phyloP scores from a whole-genome alignment of 2,888 invertebrate genomes.

The Phymatocera aterrima region DNA sequence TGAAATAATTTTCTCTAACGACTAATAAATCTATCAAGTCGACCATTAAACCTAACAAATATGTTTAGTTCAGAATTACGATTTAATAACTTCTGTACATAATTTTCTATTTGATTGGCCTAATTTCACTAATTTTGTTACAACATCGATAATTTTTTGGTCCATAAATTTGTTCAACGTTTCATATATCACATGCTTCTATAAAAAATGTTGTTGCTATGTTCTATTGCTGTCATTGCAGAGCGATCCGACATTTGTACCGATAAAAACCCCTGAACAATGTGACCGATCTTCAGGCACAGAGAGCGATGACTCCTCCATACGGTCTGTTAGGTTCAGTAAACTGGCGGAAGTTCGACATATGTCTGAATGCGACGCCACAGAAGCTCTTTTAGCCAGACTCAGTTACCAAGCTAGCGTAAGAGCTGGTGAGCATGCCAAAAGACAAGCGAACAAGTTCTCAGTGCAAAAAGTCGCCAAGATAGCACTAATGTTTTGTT shows the following conservation, averaged over 20 bases:
- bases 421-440: slow-evolving; percentile 87
- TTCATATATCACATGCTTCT: background rate
- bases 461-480: slow-evolving; percentile 87
- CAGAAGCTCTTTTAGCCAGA: slow-evolving; percentile 93
- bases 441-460: slow-evolving; percentile 86
- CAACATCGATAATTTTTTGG: too few species aligned
- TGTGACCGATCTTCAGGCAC: slow-evolving; percentile 84
- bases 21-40: too few species aligned
- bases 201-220: too few species aligned
- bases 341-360: slow-evolving; percentile 93
- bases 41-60: too few species aligned
- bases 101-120: too few species aligned
- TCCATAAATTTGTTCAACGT: too few species aligned
- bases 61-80: too few species aligned
- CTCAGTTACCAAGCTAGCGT: slow-evolving; percentile 96
- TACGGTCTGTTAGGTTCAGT: slow-evolving; percentile 92
- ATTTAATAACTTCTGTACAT: too few species aligned
- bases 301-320: slow-evolving; percentile 90
- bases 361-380: slow-evolving; percentile 93
- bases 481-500: slow-evolving; percentile 89
- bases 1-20: too few species aligned
- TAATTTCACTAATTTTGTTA: too few species aligned
- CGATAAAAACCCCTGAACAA: slow-evolving; percentile 86
- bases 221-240: slow-evolving; percentile 72
- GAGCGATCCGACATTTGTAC: slow-evolving; percentile 95